These are phyloP conservation scores for Glandiceps talaboti DNA, from an alignment of 53 echinoderm and acorn worm species.

Conservation along the genomic window DNA sequence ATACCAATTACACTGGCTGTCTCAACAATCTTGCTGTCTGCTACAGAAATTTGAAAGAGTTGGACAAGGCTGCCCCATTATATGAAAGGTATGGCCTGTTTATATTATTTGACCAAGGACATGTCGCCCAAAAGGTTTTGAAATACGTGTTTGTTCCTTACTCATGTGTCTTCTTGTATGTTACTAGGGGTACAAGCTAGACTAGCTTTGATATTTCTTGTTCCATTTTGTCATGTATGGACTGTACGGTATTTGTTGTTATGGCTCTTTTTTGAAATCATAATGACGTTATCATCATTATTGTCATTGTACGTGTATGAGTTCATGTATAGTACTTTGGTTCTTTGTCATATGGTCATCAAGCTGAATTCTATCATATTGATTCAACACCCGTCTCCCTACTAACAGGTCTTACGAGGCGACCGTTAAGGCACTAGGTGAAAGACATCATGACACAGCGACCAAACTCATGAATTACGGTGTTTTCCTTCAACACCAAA, in stretches of 20 bases:
- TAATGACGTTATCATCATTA: too few relatives aligned
- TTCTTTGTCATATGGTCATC: too few relatives aligned
- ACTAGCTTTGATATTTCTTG: slow-evolving; percentile 26
- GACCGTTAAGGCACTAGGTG: slow-evolving; percentile 49
- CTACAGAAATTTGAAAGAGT: not conserved
- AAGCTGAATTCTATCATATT: too few relatives aligned
- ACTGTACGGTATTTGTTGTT: too few relatives aligned
- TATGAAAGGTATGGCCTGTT: not conserved
- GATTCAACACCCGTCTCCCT: too few relatives aligned
- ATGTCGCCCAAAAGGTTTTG: not conserved
- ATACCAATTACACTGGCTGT: not conserved
- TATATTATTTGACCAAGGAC: too few relatives aligned
- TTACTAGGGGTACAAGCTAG: not conserved
- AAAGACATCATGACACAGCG: slow-evolving; percentile 35
- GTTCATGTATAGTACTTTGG: too few relatives aligned
- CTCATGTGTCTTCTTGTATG: not conserved
- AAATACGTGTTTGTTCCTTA: not conserved
- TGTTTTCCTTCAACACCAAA: slow-evolving; percentile 19
- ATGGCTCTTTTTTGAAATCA: too few relatives aligned
- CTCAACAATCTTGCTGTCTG: not conserved
- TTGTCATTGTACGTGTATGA: too few relatives aligned
- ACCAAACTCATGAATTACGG: slow-evolving; percentile 42
- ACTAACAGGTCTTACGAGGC: too few relatives aligned
- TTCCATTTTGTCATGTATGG: too few relatives aligned
- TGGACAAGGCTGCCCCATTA: not conserved